Conservation (phyloP, 2,888 invertebrate species). For the Tetragonisca angustula region DNA sequence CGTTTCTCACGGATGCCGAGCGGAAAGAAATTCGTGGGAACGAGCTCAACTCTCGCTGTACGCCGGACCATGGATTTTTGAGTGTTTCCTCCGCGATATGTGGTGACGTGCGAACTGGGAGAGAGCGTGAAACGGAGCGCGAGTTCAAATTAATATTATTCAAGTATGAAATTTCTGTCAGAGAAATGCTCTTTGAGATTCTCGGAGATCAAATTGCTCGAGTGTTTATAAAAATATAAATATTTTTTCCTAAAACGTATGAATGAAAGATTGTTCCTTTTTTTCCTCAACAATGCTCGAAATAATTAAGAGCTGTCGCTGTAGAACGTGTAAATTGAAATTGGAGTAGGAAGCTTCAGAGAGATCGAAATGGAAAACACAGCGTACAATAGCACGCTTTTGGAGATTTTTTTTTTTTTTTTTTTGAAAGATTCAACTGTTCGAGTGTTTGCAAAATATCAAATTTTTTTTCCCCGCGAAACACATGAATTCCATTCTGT, state of each 20-base stretch:
- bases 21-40: conserved; percentile 28
- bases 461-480: no score
- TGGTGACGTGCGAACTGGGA: no score
- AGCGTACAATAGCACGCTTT: no score
- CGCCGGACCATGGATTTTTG: conserved; percentile 21
- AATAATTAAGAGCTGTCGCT: not conserved
- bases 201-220: not conserved
- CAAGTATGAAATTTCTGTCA: not conserved
- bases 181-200: not conserved
- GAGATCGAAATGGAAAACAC: no score
- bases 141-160: not conserved
- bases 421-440: no score
- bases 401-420: no score
- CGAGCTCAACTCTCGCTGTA: conserved; percentile 23
- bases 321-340: no score
- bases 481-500: no score
- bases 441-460: no score
- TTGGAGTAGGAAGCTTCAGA: no score
- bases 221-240: not conserved
- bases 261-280: not conserved
- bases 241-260: not conserved
- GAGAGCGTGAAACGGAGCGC: no score
- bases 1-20: conserved; percentile 19
- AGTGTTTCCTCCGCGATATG: not conserved
- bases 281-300: not conserved